Conservation (phyloP, 1,140 invertebrate species). For the Pseudomyrmex sp. region DNA sequence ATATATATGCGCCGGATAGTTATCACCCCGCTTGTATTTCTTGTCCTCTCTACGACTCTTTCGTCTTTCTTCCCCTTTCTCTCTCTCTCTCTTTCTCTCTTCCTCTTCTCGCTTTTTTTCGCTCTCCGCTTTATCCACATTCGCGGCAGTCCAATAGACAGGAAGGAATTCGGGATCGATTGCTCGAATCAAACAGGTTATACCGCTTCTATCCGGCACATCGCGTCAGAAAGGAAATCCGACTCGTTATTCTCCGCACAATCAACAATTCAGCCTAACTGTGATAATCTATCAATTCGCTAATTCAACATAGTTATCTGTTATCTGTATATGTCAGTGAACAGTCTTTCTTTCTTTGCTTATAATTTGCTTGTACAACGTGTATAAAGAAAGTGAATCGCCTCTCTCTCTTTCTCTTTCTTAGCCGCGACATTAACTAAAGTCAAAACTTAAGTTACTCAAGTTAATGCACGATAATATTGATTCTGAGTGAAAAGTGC, state of each 20-base stretch:
- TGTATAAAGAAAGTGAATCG: neutral
- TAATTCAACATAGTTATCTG: neutral
- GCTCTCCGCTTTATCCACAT: constrained; percentile 65
- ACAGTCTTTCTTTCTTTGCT: too few relatives aligned
- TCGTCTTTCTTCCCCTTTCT: neutral
- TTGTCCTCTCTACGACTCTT: constrained; percentile 32
- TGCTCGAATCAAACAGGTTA: constrained; percentile 71
- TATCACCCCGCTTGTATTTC: constrained; percentile 35
- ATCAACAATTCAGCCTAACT: constrained; percentile 30
- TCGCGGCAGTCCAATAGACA: constrained; percentile 57
- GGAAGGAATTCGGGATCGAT: constrained; percentile 63
- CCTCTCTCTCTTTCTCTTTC: neutral
- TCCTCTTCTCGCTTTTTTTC: constrained; percentile 39
- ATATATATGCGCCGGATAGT: constrained; percentile 2
- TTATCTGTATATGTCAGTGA: too few relatives aligned
- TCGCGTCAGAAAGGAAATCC: constrained; percentile 18
- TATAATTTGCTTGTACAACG: neutral
- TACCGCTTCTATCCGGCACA: constrained; percentile 24
- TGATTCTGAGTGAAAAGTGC: neutral
- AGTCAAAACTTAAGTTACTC: neutral
- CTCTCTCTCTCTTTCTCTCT: neutral
- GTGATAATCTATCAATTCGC: neutral
- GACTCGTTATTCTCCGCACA: constrained; percentile 5
- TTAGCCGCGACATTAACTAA: neutral
- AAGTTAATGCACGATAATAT: neutral